Percentiles rank a stretch among this genome's conserved stretches.
Evolutionary conservation across 1,140 invertebrate species (phyloP).

Genomic region (Hyphantria cunea): DNA sequence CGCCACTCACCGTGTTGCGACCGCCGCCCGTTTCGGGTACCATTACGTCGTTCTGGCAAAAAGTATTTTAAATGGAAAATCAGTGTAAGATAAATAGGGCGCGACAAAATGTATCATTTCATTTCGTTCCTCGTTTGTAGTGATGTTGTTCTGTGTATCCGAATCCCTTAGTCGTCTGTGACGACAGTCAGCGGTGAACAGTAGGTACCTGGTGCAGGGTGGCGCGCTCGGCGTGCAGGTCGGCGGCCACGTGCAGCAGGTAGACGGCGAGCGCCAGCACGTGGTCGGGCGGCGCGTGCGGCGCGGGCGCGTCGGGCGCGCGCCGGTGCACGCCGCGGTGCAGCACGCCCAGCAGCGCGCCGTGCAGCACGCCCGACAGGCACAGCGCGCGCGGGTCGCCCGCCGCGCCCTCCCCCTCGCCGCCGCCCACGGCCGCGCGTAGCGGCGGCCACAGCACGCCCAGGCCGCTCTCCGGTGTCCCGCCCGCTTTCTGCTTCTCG

Average conservation of each 20-base stretch:
- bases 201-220: too few species aligned
- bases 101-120: too few species aligned
- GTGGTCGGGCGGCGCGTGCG: constrained; percentile 90
- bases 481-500: constrained; percentile 62
- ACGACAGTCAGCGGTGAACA: too few species aligned
- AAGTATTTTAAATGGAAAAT: too few species aligned
- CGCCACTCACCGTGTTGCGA: constrained; percentile 44
- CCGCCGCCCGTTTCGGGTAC: constrained; percentile 29
- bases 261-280: constrained; percentile 93
- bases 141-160: too few species aligned
- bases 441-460: constrained; percentile 72
- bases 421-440: constrained; percentile 43
- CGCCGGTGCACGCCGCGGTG: constrained; percentile 91
- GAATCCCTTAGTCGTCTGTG: too few species aligned
- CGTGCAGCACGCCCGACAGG: constrained; percentile 89
- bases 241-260: constrained; percentile 87
- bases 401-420: constrained; percentile 45
- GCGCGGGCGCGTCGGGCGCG: constrained; percentile 86
- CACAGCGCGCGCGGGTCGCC: constrained; percentile 67
- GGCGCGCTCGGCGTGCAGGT: constrained; percentile 71
- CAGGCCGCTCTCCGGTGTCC: constrained; percentile 1
- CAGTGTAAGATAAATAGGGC: too few species aligned
- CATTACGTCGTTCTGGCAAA: constrained; percentile 35
- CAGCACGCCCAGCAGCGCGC: constrained; percentile 91
- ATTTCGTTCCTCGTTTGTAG: too few species aligned